Conservation (phyloP, 2,113 vertebrate genomes). For the Eupsittula cactorum region DNA sequence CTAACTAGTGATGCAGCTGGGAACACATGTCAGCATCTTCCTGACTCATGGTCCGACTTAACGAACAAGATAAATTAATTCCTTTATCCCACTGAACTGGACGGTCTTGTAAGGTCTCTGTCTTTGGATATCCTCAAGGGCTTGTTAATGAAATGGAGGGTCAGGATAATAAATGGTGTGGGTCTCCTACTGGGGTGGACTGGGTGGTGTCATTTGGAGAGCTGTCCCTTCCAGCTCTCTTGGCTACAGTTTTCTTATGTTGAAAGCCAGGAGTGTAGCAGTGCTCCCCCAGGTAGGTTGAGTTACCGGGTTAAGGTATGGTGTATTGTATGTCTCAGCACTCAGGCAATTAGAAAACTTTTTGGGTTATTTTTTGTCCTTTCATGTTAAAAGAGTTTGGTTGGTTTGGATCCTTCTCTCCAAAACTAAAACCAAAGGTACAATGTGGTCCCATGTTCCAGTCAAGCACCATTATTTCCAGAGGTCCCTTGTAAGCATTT, state of each 20-base stretch:
- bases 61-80: not conserved
- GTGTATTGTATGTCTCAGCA: not conserved
- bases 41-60: accelerated
- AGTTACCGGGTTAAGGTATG: not conserved
- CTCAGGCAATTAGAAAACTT: not conserved
- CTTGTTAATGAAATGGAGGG: not conserved
- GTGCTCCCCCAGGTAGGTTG: not conserved
- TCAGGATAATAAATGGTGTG: not conserved
- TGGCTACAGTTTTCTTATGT: accelerated
- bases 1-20: not conserved
- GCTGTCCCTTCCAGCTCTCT: not conserved
- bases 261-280: accelerated
- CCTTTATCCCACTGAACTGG: not conserved
- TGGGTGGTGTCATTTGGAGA: not conserved
- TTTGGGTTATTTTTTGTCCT: not conserved
- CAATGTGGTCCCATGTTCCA: not conserved
- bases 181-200: not conserved
- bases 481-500: not conserved
- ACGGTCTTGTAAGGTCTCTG: not conserved
- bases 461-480: not conserved
- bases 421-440: not conserved
- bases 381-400: not conserved
- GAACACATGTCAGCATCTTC: not conserved
- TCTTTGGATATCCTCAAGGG: not conserved
- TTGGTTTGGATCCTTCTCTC: not conserved